These are phyloP conservation scores for Mermis nigrescens DNA, from an alignment of 2,888 invertebrate species.

Conservation along the genomic window DNA sequence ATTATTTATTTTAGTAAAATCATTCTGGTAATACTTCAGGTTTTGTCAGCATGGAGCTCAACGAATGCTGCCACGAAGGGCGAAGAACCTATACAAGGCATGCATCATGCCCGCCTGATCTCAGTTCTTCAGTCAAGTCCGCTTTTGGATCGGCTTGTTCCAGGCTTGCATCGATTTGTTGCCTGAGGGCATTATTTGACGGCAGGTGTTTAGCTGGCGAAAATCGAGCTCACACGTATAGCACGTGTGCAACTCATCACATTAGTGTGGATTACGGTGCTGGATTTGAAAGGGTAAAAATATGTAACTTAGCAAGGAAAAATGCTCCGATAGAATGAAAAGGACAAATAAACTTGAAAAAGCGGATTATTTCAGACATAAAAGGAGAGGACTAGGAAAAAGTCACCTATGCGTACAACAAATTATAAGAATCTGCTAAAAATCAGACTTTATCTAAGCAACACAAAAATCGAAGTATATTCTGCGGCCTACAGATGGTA, in stretches of 20 bases:
- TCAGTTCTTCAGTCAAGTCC: neutral
- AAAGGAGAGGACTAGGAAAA: too few species aligned
- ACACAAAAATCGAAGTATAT: too few species aligned
- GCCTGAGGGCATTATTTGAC: conserved; percentile 27
- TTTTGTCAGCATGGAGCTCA: neutral
- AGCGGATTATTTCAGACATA: too few species aligned
- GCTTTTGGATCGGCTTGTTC: conserved; percentile 8
- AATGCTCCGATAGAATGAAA: too few species aligned
- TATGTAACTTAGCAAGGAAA: too few species aligned
- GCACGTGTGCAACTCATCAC: neutral
- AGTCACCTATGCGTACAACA: too few species aligned
- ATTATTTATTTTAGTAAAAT: neutral
- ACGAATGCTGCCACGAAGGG: neutral
- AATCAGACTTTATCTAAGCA: too few species aligned
- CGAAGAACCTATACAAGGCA: neutral
- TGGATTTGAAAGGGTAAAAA: neutral
- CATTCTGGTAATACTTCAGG: neutral
- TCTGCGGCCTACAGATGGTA: too few species aligned
- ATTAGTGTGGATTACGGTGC: neutral
- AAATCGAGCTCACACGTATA: conserved; percentile 12
- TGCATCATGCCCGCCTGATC: neutral
- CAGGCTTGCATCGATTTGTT: conserved; percentile 28
- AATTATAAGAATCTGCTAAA: too few species aligned
- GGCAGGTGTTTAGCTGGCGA: conserved; percentile 22
- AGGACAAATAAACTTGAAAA: too few species aligned